Percentiles rank a stretch among this genome's conserved stretches.
These are phyloP conservation scores for Mus minutoides DNA, from an alignment of 2,797 vertebrate species.

Conservation along the genomic window DNA sequence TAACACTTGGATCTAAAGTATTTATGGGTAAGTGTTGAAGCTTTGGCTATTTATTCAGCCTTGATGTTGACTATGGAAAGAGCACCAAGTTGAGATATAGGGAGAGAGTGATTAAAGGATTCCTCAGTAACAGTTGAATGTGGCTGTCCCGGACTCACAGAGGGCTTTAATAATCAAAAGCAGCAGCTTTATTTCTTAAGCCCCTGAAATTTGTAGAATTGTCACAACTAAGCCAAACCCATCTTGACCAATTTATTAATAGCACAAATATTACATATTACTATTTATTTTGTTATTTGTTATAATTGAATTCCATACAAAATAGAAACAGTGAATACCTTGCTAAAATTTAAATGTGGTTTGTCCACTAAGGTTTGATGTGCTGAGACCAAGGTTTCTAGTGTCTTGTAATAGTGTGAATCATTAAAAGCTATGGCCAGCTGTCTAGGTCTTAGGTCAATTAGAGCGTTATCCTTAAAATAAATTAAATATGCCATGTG, in stretches of 20 bases:
- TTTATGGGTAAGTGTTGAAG: background rate
- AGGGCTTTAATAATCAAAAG: background rate
- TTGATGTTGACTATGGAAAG: background rate
- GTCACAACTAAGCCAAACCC: background rate
- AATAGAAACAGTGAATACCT: background rate
- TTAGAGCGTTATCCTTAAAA: background rate
- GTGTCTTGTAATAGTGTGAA: background rate
- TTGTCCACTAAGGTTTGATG: background rate
- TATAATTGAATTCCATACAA: background rate
- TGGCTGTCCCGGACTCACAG: background rate
- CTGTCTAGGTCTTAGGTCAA: background rate
- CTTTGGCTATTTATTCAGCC: background rate
- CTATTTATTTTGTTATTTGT: background rate
- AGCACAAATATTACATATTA: background rate
- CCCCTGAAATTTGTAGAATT: background rate
- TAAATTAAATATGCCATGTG: background rate
- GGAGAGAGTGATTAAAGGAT: background rate
- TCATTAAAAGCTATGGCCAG: background rate
- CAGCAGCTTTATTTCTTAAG: background rate
- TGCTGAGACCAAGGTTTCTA: background rate
- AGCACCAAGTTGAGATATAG: background rate
- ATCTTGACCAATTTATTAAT: background rate
- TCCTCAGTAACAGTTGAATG: rapidly evolving
- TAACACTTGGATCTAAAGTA: background rate
- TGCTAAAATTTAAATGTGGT: background rate